A percentile compares a stretch with the other conserved stretches of the same genome.
Conservation (phyloP, 1,140 invertebrate species). For the Chironomus striatipennis region DNA sequence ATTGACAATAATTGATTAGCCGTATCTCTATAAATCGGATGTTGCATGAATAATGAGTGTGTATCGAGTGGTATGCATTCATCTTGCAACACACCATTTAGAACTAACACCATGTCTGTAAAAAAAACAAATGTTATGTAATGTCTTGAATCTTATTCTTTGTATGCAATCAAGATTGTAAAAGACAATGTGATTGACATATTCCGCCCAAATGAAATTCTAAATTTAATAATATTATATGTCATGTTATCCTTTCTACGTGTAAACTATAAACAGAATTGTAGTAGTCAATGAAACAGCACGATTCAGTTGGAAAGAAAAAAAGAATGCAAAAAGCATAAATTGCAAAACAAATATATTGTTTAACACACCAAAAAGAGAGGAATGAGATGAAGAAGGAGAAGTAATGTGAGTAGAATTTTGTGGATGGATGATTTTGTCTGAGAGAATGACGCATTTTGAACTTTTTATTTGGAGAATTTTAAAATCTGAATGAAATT, state of each 20-base stretch:
- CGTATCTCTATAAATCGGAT: conserved; percentile 76
- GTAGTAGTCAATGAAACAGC: neutral
- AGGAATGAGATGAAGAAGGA: neutral
- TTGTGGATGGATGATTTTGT: too few species aligned
- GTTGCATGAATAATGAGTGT: conserved; percentile 62
- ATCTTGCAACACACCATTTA: conserved; percentile 77
- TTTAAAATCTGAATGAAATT: too few species aligned
- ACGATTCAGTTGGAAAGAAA: too few species aligned
- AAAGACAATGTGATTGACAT: conserved; percentile 8
- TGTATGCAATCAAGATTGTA: too few species aligned
- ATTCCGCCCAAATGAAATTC: neutral
- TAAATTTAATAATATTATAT: neutral
- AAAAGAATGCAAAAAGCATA: neutral
- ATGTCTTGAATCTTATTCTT: neutral
- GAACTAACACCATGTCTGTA: conserved; percentile 66
- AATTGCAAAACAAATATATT: neutral
- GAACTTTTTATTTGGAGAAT: too few species aligned
- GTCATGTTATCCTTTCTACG: conserved; percentile 4
- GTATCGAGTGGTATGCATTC: conserved; percentile 71
- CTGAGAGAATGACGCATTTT: too few species aligned
- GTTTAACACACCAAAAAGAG: neutral
- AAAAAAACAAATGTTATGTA: conserved; percentile 21
- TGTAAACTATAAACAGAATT: neutral
- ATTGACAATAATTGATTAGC: conserved; percentile 67
- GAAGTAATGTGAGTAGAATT: neutral